Evolutionary conservation across 2,888 invertebrate genomes (phyloP).

Genomic region (Hirtodrosophila duncani): DNA sequence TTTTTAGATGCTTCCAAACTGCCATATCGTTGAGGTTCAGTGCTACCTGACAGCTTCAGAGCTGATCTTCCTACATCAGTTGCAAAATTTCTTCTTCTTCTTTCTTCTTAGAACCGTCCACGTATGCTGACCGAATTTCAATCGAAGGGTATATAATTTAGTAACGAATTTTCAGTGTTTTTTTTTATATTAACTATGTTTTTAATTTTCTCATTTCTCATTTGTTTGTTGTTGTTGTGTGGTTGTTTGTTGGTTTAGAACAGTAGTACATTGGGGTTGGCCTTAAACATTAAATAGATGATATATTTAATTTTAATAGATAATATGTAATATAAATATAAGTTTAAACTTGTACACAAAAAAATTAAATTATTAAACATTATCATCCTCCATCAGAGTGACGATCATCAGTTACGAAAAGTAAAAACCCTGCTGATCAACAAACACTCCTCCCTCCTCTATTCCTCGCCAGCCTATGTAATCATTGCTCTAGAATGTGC

Average conservation of each 20-base stretch:
- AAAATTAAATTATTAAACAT: constrained; percentile 61
- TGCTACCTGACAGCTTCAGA: too few species aligned
- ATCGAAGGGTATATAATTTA: too few species aligned
- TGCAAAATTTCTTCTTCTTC: too few species aligned
- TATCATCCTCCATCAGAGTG: constrained; percentile 6
- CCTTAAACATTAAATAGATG: constrained; percentile 59
- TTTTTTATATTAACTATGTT: constrained; percentile 62
- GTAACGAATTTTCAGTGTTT: background rate
- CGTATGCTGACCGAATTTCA: too few species aligned
- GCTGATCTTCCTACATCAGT: too few species aligned
- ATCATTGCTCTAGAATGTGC: too few species aligned
- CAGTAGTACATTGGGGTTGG: constrained; percentile 55
- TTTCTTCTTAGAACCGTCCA: too few species aligned
- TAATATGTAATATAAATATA: constrained; percentile 63
- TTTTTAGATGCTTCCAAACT: too few species aligned
- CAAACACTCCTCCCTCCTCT: constrained; percentile 4
- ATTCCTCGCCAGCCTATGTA: too few species aligned
- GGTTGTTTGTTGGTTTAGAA: constrained; percentile 45
- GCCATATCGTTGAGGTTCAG: too few species aligned
- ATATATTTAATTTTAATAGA: constrained; percentile 63
- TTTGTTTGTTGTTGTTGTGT: constrained; percentile 49
- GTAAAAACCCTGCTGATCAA: too few species aligned
- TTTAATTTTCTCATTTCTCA: constrained; percentile 64
- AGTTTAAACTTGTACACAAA: constrained; percentile 66
- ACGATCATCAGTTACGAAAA: constrained; percentile 24